Conservation (phyloP, 2,797 vertebrate genomes). For the Scomberomorus guttatus region DNA sequence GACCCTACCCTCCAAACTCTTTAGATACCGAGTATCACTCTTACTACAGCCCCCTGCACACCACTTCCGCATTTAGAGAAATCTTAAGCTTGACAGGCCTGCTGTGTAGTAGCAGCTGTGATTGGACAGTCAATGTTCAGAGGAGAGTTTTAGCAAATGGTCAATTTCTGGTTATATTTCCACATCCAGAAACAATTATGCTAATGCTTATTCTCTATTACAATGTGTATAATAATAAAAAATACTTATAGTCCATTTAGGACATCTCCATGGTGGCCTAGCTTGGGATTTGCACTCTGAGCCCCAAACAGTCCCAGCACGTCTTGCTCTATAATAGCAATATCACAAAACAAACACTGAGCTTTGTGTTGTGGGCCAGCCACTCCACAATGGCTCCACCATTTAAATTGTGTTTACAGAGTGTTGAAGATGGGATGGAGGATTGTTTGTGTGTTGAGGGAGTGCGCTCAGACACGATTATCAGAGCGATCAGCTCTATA, state of each 20-base stretch:
- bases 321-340: constrained; percentile 30
- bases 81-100: no score
- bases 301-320: constrained; percentile 12
- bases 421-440: constrained; percentile 2
- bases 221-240: no score
- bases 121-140: background rate
- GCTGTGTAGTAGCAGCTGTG: background rate
- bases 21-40: no score
- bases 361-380: constrained; percentile 18
- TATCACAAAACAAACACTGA: constrained; percentile 51
- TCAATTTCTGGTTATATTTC: background rate
- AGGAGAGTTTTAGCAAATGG: background rate
- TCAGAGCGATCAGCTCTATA: constrained; percentile 28
- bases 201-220: background rate
- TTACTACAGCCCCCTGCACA: no score
- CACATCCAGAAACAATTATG: no score
- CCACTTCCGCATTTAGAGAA: no score
- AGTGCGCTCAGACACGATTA: background rate
- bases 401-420: constrained; percentile 43
- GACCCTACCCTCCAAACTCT: no score
- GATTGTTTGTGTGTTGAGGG: constrained; percentile 20
- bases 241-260: no score
- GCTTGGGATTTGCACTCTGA: constrained; percentile 6
- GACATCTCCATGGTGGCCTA: background rate
- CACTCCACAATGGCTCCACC: constrained; percentile 15